Evolutionary conservation across 2,113 vertebrate genomes (phyloP).

Genomic region (Baryphthengus martii): DNA sequence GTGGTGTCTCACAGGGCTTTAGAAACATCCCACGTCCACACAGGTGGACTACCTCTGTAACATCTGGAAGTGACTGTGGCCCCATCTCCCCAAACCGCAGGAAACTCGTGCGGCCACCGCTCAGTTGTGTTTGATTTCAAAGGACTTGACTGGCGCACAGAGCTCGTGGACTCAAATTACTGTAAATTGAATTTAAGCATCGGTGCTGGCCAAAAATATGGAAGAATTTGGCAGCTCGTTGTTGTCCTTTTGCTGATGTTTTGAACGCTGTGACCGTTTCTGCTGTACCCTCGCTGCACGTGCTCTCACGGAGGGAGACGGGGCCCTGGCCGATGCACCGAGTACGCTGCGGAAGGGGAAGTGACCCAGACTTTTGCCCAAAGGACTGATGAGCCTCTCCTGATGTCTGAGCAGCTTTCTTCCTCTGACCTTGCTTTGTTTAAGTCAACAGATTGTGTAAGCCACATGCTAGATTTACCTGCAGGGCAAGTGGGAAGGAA

Average conservation of each 20-base stretch:
- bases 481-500: constrained; percentile 49
- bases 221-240: neutral
- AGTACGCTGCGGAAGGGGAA: neutral
- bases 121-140: neutral
- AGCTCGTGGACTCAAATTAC: neutral
- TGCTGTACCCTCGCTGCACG: neutral
- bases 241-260: neutral
- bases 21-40: rapidly evolving
- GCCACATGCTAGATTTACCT: constrained; percentile 60
- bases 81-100: rapidly evolving
- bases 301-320: rapidly evolving
- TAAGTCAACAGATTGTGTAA: constrained; percentile 63
- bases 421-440: constrained; percentile 44
- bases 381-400: constrained; percentile 43
- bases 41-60: rapidly evolving
- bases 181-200: neutral
- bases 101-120: neutral
- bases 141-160: neutral
- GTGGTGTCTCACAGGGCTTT: neutral
- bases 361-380: constrained; percentile 37
- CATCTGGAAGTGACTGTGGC: neutral
- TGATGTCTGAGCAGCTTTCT: constrained; percentile 51
- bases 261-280: neutral
- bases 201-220: neutral
- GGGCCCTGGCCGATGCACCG: neutral